Base-by-base conservation (phyloP, 1,140 invertebrate genomes). In the Hetaerina americana region DNA sequence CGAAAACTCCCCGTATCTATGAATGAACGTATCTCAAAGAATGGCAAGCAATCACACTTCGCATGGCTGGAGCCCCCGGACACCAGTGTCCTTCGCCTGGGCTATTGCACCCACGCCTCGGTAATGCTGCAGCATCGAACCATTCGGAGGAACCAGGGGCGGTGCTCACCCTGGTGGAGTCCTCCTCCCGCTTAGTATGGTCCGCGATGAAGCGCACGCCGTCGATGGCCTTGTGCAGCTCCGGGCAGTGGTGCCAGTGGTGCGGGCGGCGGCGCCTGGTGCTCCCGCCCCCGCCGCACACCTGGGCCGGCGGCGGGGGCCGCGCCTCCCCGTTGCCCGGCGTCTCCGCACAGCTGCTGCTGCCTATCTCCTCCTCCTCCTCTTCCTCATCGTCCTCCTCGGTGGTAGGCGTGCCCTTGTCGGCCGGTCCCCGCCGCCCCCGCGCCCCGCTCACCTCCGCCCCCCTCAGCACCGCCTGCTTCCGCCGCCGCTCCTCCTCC, bases 161-260 rank as follows among this genome's bases (percentile, higher is more conserved):
- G 12, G 6, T 15, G 77, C 82, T 84, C 83, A 96, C 94, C 85
- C 91, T 88, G 28, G 92, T 94, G 40, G 92, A 94, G 78, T 95
- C 93, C 82, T 96, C 93, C 79, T 95, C 92, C 77, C 93, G 89
- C 77, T 92, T 90, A 67, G 93, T 96, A 79, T 96, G 94, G 79
- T 96, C 93, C 18, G 94, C 93, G 75, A 97, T 95, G 79, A 94
- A 96, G 74, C 90, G 87, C 27, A 96, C 92, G 74, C 94, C 93
- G 78, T 94, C 92, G 77, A 96, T 93, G 75, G 94, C 93, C 81
- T 93, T 93, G 79, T 94, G 90, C 67, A 96, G 86, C 83, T 96
- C 94, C n/a, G 93, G 92, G 80, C 92, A 95, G 80, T 89, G 88
- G 80, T 92, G 90, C 90, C 91, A 92, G 75, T 89, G 85, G 73